phyloP scores from a whole-genome alignment of 2,797 vertebrate genomes.

The Aulostomus chinensis region DNA sequence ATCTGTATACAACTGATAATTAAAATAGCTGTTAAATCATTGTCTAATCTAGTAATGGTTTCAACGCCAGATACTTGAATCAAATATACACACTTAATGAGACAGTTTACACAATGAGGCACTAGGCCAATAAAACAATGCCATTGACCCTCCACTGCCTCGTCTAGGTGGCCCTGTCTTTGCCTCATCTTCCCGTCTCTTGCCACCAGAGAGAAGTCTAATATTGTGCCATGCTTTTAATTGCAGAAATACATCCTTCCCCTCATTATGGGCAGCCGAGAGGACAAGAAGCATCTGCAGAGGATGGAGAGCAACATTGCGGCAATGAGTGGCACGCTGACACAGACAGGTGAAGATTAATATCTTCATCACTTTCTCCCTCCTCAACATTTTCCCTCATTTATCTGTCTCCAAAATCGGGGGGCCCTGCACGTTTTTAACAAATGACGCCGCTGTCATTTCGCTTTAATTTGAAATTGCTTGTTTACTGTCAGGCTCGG shows the following conservation, averaged over 20 bases:
- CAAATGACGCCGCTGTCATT: constrained; percentile 99
- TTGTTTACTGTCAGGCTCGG: constrained; percentile 99
- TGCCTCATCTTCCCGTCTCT: constrained; percentile 47
- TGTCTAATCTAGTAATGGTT: constrained; percentile 21
- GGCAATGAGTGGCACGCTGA: constrained; percentile 98
- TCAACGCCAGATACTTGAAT: constrained; percentile 13
- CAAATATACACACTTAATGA: constrained; percentile 26
- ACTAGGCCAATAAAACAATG: constrained; percentile 53
- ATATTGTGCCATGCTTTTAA: constrained; percentile 84
- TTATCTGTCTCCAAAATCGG: constrained; percentile 99
- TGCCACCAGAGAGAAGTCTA: constrained; percentile 70
- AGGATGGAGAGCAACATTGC: constrained; percentile 94
- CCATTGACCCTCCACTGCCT: constrained; percentile 38
- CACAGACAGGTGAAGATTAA: constrained; percentile 99
- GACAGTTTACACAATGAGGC: constrained; percentile 38
- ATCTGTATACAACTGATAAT: constrained; percentile 11
- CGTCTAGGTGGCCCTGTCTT: constrained; percentile 46
- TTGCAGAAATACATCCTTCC: constrained; percentile 97
- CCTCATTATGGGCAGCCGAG: constrained; percentile 93
- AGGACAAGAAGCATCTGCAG: constrained; percentile 99
- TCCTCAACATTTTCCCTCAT: constrained; percentile 94
- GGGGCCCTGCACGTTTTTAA: constrained; percentile 89
- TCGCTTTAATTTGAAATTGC: constrained; percentile 99
- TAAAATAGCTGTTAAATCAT: constrained; percentile 4
- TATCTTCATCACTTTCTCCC: constrained; percentile 96